A percentile compares a stretch with the other conserved stretches of the same genome.
phyloP scores from a whole-genome alignment of 2,888 invertebrate species.

The Calameuta filiformis region DNA sequence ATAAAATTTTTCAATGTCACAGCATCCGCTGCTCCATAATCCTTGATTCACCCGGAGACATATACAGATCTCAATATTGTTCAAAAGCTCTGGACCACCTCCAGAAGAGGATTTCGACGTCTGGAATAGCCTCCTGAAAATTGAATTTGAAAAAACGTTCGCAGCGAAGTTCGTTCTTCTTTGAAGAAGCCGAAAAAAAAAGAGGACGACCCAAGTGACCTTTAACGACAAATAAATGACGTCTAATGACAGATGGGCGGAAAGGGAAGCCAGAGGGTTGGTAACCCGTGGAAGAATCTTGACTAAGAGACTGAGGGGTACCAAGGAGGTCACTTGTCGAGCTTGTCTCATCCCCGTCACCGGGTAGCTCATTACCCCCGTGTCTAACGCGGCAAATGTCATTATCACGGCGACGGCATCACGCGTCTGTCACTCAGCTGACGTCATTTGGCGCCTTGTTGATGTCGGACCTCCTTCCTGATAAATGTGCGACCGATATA shows the following conservation, averaged over 20 bases:
- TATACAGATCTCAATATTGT: too few species aligned
- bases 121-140: not conserved
- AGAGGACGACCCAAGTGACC: constrained; percentile 10
- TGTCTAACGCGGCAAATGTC: constrained; percentile 34
- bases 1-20: constrained; percentile 25
- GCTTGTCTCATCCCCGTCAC: constrained; percentile 31
- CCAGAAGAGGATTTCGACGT: not conserved
- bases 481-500: too few species aligned
- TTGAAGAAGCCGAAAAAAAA: constrained; percentile 1
- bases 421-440: constrained; percentile 32
- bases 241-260: constrained; percentile 27
- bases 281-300: too few species aligned
- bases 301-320: constrained; percentile 5
- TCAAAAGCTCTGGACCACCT: too few species aligned
- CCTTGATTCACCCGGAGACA: too few species aligned
- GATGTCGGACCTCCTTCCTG: too few species aligned
- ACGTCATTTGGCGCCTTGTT: constrained; percentile 23
- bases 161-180: not conserved
- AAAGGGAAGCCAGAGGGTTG: constrained; percentile 14
- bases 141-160: constrained; percentile 1
- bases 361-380: constrained; percentile 36
- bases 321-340: constrained; percentile 32
- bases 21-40: constrained; percentile 3
- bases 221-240: constrained; percentile 28
- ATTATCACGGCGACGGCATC: constrained; percentile 33